Evolutionary conservation across 2,113 vertebrate species (phyloP), one percentile per base, ranked within the genome.

Genomic region (Dermatemys mawii): DNA sequence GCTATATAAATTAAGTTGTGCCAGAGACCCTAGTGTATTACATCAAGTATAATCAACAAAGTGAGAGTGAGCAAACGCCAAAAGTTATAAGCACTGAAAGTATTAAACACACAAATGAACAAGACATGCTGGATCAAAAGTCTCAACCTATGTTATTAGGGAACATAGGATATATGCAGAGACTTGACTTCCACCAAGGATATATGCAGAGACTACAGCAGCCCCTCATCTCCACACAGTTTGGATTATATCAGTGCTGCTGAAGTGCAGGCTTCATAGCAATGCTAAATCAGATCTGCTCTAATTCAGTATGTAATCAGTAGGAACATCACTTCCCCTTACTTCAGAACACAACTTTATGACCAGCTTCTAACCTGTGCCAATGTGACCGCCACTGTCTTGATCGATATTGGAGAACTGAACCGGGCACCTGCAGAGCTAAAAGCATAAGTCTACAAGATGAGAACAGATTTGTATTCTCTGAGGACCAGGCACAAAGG

Each of bases 401-500:
- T 84, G 5, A 75, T 48, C 50, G 3, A 79, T 53, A 81, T 81
- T 76, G 75, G 89, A 88, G 86, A 13, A 76, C 17, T 67, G 35
- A 67, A 89, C 78, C 46, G 5, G 26, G 85, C 5, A 0, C 29
- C 92, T 92, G 81, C 86, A 83, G 35, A 27, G 86, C 53, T 41
- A 49, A 0, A 2, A 55, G 51, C 0, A n/a, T 32, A 0, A 86
- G 29, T 63, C 48, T 57, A 35, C 90, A 92, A 88, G 83, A 41
- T 84, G 55, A 38, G 35, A 75, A 75, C 12, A 75, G 32, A 75
- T 32, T 53, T 5, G 3, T 35, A 67, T 19, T n/a, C 35, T 67
- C 35, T 22, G 44, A 0, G 1, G 26, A 57, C 0, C 4, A 1
- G 27, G 83, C 76, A 87, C 0, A 75, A 0, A 78, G 1, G 3